Conservation (phyloP, 2,888 invertebrate genomes). For the Sinotaia quadrata region DNA sequence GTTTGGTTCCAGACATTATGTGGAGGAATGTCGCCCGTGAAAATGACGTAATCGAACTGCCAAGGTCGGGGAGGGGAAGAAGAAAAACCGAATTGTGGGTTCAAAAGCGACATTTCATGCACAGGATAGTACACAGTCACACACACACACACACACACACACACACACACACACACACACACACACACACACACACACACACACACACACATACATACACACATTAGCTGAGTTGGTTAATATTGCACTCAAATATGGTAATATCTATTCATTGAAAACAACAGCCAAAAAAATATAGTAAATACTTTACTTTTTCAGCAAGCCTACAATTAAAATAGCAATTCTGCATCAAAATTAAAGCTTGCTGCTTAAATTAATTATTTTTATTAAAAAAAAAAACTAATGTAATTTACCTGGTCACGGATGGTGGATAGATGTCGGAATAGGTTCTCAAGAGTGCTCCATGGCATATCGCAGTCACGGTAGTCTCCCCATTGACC, state of each 20-base stretch:
- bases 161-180: conserved; percentile 3
- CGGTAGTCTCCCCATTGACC: conserved; percentile 98
- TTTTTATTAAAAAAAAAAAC: no score
- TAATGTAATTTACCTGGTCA: conserved; percentile 36
- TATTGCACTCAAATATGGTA: no score
- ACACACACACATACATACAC: conserved; percentile 13
- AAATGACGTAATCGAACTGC: conserved; percentile 80
- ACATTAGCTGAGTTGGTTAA: no score
- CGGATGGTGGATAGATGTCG: conserved; percentile 73
- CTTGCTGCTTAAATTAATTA: no score
- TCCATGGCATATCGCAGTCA: conserved; percentile 93
- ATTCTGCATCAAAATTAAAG: no score
- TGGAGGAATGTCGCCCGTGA: conserved; percentile 97
- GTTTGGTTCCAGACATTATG: conserved; percentile 95
- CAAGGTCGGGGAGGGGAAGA: conserved; percentile 11
- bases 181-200: conserved; percentile 8
- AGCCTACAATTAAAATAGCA: no score
- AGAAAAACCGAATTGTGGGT: no score
- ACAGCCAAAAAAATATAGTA: no score
- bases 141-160: conserved; percentile 14
- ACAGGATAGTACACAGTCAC: not conserved
- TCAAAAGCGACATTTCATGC: no score
- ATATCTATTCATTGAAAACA: no score
- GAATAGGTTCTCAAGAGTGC: conserved; percentile 93
- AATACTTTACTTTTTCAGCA: no score